Base-by-base conservation (phyloP, 2,797 vertebrate species). In the Acipenser transmontanus region DNA sequence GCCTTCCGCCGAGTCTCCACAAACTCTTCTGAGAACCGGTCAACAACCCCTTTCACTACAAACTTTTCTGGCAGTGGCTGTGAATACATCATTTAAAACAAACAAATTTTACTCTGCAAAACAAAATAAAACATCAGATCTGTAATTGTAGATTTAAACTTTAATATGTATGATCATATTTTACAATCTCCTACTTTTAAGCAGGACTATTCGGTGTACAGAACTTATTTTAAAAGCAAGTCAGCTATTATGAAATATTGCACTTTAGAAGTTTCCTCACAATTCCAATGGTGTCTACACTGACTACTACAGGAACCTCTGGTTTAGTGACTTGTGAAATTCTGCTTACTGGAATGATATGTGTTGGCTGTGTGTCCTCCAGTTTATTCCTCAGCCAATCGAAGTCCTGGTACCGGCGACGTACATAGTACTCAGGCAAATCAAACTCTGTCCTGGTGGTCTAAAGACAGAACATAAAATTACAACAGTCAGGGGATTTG, bases 371-470 rank as follows among this genome's bases (percentile, higher is more conserved):
- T n/a, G 92, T 97, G 70, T 98, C 96, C 74, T 99, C 97, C 76
- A 99, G 82, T 77, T 97, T 98, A 77, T 78, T 94, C 77, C 93
- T 91, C 78, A 99, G 77, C 97, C 97, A 99, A 78, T 98, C 94
- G 1, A 99, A 99, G 82, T 99, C 97, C 81, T 99, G 97, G 82
- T 99, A 99, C 59, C 97, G 91, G 66, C 97, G 91, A 6, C 95
- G 89, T 60, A 99, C 85, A 0, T 89, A 89, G 84, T 98, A 99
- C 67, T 99, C 97, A 0, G 96, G 95, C 65, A 98, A 85, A 84
- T 98, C 93, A 71, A 99, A 99, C 77, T 99, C 97, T 51, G 92
- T 88, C 75, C 97, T 86, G 0, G 93, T 88, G 0, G 97, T 99
- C 97, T 99, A 78, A 1, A 69, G 74, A 49, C 3, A 34, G 34